Conservation (phyloP, 2,113 vertebrate species). For the Raja brachyura region DNA sequence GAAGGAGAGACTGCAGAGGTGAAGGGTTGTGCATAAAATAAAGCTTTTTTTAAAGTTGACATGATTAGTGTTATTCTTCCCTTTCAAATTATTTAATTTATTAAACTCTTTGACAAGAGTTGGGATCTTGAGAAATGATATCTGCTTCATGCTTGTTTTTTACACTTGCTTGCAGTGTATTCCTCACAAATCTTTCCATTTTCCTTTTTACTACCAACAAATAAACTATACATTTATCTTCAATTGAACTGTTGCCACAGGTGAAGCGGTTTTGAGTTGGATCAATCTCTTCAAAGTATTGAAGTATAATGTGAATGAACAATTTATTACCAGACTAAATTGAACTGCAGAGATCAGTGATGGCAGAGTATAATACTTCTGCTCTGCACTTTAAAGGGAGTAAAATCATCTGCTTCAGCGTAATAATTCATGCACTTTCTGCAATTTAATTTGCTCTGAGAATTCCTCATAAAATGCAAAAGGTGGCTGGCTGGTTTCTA, state of each 20-base stretch:
- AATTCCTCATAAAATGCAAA: background rate
- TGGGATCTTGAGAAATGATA: background rate
- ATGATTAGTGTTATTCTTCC: background rate
- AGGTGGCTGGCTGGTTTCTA: background rate
- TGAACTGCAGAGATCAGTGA: background rate
- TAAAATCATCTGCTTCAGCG: background rate
- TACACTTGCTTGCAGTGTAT: background rate
- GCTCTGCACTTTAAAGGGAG: background rate
- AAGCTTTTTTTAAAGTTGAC: too few relatives aligned
- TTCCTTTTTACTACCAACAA: background rate
- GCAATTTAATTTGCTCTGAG: background rate
- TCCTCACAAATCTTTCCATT: background rate
- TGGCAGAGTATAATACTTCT: background rate
- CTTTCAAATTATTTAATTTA: too few relatives aligned
- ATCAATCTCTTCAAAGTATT: background rate
- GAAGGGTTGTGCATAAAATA: too few relatives aligned
- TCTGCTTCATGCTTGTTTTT: background rate
- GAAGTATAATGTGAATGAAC: background rate
- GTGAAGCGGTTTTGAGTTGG: background rate
- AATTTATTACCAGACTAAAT: background rate
- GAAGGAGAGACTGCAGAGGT: too few relatives aligned
- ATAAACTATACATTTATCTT: background rate
- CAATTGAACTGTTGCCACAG: background rate
- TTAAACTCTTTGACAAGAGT: background rate
- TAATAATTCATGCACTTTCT: background rate